Conservation (phyloP, 2,113 vertebrate species). For the Agelaius tricolor region DNA sequence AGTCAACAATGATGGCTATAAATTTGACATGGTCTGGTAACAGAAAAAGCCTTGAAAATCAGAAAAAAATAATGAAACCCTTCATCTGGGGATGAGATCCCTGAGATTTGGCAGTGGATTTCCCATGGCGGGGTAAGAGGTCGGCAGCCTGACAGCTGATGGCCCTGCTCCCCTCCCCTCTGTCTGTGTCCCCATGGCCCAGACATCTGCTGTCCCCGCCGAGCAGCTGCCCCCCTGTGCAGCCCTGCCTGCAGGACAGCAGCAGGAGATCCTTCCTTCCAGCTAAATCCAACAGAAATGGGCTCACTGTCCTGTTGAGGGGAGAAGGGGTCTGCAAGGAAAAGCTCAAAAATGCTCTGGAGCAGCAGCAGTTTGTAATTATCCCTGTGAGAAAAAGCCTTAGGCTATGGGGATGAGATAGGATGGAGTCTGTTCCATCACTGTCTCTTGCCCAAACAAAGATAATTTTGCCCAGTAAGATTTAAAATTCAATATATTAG, state of each 20-base stretch:
- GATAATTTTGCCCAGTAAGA: not conserved
- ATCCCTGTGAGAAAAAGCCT: not conserved
- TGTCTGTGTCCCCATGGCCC: rapidly evolving
- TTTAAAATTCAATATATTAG: not conserved
- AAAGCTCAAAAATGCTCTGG: not conserved
- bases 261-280: not conserved
- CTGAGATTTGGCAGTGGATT: rapidly evolving
- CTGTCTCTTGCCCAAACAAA: not conserved
- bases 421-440: rapidly evolving
- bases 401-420: not conserved
- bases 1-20: rapidly evolving
- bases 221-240: not conserved
- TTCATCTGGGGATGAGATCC: not conserved
- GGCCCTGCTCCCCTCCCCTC: not conserved
- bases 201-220: not conserved
- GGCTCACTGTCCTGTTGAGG: rapidly evolving
- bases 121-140: rapidly evolving
- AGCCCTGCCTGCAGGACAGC: not conserved
- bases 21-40: not conserved
- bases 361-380: not conserved
- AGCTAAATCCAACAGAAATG: not conserved
- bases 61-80: not conserved
- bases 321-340: not conserved
- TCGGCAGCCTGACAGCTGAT: not conserved
- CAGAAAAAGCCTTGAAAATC: not conserved